Base-by-base conservation (phyloP, 1,140 invertebrate genomes). In the Tetragnatha versicolor region DNA sequence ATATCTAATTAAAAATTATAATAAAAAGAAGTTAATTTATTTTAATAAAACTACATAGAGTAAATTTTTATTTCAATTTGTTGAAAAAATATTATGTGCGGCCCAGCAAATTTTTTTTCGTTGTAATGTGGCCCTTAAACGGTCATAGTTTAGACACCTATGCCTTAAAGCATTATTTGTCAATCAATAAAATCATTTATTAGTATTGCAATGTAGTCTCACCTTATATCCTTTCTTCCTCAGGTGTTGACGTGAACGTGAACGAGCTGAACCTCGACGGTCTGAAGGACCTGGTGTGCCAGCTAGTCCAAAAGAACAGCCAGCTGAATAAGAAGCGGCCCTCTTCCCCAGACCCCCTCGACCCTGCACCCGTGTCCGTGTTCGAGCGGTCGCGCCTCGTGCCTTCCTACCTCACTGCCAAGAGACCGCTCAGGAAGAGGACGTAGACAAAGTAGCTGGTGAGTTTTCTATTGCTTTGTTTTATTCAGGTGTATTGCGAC, bases 251-350 rank as follows among this genome's bases (percentile, higher is more conserved):
- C 17, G 47, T 76, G 2, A 61, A 76, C n/a, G 73, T 76, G 2
- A 76, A 65, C 14, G 60, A 65, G 10, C 6, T 76, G 27, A 76
- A 53, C 25, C 29, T 76, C 9, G 73, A 76, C 10, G 73, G 65
- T 20, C 63, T 76, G 29, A 76, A 76, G 29, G 73, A 49, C 10
- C 37, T 76, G 45, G 73, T 76, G 2, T 76, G 73, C 35, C 73
- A 76, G 33, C 22, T 76, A 27, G 73, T 76, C 60, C 37, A 76
- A 39, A 76, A 37, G 42, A 76, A 76, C 45, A 76, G 51, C 25
- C 60, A 76, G 20, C 60, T 76, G 31, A 76, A 76, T 29, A 76
- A 76, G 20, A 37, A 63, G 39, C 33, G 37, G 17, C 65, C 27
- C 10, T 10, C 17, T 9, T 29, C 14, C 0, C 1, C 10, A 2